Conservation (phyloP, 2,888 invertebrate genomes). For the Hirtodrosophila confusa region DNA sequence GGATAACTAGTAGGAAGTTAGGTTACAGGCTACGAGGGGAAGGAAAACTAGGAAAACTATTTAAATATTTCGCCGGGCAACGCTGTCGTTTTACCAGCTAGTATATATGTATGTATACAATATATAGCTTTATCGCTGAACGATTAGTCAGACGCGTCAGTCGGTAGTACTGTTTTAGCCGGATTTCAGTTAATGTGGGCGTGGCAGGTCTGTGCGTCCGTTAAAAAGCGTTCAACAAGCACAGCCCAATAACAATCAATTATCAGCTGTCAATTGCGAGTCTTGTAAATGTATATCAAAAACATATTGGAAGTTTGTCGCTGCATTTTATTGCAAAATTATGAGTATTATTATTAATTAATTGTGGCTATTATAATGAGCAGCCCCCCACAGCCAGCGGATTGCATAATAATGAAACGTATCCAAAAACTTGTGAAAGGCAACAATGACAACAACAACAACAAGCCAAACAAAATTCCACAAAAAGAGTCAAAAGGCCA, state of each 20-base stretch:
- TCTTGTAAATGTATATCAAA: constrained; percentile 58
- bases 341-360: constrained; percentile 61
- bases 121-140: no score
- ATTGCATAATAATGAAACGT: constrained; percentile 59
- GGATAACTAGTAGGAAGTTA: no score
- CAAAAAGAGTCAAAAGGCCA: constrained; percentile 16
- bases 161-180: constrained; percentile 13
- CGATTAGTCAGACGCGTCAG: constrained; percentile 17
- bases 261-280: constrained; percentile 61
- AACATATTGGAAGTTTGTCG: constrained; percentile 45
- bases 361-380: constrained; percentile 56
- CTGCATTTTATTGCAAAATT: constrained; percentile 63
- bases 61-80: no score
- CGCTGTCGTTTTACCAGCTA: no score
- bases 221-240: constrained; percentile 6
- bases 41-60: no score
- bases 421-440: constrained; percentile 15
- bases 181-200: constrained; percentile 36
- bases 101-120: no score
- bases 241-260: constrained; percentile 59
- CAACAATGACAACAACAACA: no score
- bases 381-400: constrained; percentile 27
- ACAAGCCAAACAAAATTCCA: neutral
- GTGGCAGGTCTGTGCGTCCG: constrained; percentile 19
- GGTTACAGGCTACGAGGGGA: no score